Evolutionary conservation across 1,140 invertebrate genomes (phyloP).

Genomic region (Saccostrea echinata): DNA sequence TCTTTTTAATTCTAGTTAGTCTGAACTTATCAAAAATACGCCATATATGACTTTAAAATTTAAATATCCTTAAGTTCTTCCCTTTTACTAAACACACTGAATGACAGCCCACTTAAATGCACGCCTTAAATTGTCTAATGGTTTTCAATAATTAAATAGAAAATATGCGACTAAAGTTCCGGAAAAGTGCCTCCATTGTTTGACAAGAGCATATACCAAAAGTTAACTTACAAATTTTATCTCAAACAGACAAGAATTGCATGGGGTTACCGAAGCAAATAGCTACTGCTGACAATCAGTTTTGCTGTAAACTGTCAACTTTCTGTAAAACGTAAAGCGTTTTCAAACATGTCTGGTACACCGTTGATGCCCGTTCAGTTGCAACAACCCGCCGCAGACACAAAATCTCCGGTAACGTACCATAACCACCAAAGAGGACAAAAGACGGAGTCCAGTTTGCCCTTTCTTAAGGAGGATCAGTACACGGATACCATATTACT

Average conservation of each 20-base stretch:
- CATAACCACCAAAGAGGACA: not conserved
- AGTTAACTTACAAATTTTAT: not conserved
- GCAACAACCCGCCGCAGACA: not conserved
- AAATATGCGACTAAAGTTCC: not conserved
- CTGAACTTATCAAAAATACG: too few species aligned
- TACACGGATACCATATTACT: slow-evolving; percentile 50
- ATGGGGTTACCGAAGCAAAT: not conserved
- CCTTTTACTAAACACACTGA: not conserved
- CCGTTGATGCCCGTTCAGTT: not conserved
- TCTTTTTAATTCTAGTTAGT: too few species aligned
- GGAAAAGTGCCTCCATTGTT: not conserved
- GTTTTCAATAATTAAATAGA: not conserved
- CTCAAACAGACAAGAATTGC: not conserved
- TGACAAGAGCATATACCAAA: not conserved
- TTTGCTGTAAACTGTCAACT: not conserved
- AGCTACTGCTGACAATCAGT: not conserved
- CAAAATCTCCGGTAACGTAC: not conserved
- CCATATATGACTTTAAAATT: too few species aligned
- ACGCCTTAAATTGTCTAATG: not conserved
- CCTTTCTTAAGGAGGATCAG: slow-evolving; percentile 53
- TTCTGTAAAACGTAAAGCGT: not conserved
- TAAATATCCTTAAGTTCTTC: not conserved
- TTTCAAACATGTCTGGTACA: not conserved
- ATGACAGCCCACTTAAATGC: not conserved
- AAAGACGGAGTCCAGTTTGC: slow-evolving; percentile 23